phyloP scores from a whole-genome alignment of 2,113 vertebrate species.

The Plestiodon gilberti region DNA sequence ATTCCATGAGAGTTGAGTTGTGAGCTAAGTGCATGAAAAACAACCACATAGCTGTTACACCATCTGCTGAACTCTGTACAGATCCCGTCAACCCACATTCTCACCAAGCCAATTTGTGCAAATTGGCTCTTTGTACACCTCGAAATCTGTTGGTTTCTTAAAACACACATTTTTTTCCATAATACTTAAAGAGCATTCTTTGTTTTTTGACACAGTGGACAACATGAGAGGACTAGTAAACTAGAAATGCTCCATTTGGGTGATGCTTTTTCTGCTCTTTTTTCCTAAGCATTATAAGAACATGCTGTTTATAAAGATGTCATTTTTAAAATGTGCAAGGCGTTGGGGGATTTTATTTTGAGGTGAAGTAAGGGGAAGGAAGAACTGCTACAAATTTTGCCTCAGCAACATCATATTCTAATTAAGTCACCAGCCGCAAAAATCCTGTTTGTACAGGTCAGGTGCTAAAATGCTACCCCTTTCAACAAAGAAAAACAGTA shows the following conservation, averaged over 20 bases:
- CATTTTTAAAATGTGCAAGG: background rate
- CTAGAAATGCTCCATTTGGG: background rate
- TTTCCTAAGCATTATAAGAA: background rate
- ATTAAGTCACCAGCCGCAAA: background rate
- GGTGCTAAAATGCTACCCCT: slow-evolving; percentile 24
- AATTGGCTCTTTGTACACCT: background rate
- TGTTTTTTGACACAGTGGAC: background rate
- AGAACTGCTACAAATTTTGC: background rate
- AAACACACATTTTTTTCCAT: background rate
- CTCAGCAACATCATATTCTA: background rate
- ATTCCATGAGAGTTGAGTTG: background rate
- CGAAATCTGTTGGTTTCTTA: background rate
- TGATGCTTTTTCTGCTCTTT: background rate
- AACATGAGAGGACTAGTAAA: background rate
- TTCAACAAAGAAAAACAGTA: background rate
- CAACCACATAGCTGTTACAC: background rate
- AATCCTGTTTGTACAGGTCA: slow-evolving; percentile 10
- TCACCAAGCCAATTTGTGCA: background rate
- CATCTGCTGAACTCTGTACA: background rate
- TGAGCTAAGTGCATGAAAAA: background rate
- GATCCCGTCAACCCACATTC: background rate
- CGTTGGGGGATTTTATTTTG: background rate
- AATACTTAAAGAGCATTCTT: background rate
- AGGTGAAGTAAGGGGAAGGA: background rate
- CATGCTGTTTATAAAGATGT: background rate